Base-by-base conservation (phyloP, 2,113 vertebrate species). In the Felis chaus region DNA sequence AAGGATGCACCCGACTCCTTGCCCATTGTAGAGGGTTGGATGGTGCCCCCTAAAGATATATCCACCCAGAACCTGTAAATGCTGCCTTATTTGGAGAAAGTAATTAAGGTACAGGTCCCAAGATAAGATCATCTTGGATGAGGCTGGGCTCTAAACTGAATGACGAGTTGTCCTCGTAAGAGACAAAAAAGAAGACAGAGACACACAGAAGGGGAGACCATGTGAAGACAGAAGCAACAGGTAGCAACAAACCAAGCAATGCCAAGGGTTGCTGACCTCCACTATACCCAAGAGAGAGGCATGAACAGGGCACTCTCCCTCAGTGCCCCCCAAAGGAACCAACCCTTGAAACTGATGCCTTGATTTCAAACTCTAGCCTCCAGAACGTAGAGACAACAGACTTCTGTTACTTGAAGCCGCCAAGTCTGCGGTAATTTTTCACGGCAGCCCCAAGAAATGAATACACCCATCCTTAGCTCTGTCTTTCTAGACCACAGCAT, bases 391-490 rank as follows among this genome's bases (percentile, higher is more conserved):
- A 76, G 36, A 45, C 57, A 65, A 63, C 7, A 45, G 45, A 15
- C 21, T 61, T 3, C 57, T 61, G 57, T 31, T 16, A 23, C 80
- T 16, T 45, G 13, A 50, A 85, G 69, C 33, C 69, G 16, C 29
- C 80, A 36, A 63, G 68, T 63, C 36, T 45, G 48, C 19, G 9
- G 19, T 4, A 5, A 11, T 4, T 15, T 29, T 61, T 25, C 36
- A 18, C 5, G 5, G 27, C 53, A 19, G 50, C 73, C 25, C 48
- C 10, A 27, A 31, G 18, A n/a, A 50, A 66, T 1, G 19, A 57
- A 8, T 1, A 1, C 5, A 4, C 3, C 31, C 14, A 3, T n/a
- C 19, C 71, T 65, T 7, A 0, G 36, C 14, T 48, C 19, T 41
- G 4, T 36, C 12, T 23, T 39, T 18, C 39, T 65, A 19, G 8